A percentile compares a stretch with the other conserved stretches of the same genome.
Evolutionary conservation across 2,113 vertebrate genomes (phyloP).

Genomic region (Malurus elegans): DNA sequence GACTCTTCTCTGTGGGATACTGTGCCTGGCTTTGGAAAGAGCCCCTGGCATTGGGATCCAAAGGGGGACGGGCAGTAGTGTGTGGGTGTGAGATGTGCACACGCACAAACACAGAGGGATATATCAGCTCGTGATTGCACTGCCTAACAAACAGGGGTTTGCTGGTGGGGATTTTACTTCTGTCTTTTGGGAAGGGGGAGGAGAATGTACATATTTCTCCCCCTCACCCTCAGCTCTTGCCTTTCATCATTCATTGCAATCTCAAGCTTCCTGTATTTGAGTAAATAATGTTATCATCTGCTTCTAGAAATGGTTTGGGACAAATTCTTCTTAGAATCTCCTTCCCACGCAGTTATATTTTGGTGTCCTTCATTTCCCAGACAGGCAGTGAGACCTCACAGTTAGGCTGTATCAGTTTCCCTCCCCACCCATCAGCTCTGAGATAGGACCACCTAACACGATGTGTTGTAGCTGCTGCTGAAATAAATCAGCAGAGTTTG

Average conservation of each 20-base stretch:
- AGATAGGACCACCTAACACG: neutral
- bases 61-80: neutral
- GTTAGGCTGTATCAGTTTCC: neutral
- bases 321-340: slow-evolving; percentile 70
- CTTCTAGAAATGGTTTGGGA: slow-evolving; percentile 69
- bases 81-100: neutral
- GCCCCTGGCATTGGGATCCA: neutral
- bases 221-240: slow-evolving; percentile 17
- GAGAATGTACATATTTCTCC: neutral
- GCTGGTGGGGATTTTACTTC: neutral
- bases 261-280: slow-evolving; percentile 59
- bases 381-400: slow-evolving; percentile 43
- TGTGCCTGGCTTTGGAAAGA: slow-evolving; percentile 39
- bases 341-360: slow-evolving; percentile 69
- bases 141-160: neutral
- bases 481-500: neutral
- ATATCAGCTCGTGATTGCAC: neutral
- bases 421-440: slow-evolving; percentile 20
- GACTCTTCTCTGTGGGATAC: neutral
- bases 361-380: slow-evolving; percentile 56
- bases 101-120: neutral
- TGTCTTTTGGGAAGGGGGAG: neutral
- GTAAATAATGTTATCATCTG: slow-evolving; percentile 71
- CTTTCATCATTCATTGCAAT: slow-evolving; percentile 49
- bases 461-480: neutral